These are phyloP conservation scores for Ceratina calcarata DNA, from an alignment of 1,140 invertebrate species.

Conservation along the genomic window DNA sequence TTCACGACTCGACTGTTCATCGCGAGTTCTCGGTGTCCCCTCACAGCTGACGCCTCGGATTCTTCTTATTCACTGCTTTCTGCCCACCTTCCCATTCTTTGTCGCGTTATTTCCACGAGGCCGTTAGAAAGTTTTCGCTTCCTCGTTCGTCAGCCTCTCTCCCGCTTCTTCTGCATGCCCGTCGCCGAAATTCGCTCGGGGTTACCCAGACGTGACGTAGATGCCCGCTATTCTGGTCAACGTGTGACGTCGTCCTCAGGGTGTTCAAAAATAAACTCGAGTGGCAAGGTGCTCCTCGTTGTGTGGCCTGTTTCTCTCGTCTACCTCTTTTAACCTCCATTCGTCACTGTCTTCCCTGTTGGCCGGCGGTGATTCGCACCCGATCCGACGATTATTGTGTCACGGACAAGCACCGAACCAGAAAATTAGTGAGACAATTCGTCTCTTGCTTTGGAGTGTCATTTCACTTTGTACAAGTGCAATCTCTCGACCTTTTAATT, in stretches of 20 bases:
- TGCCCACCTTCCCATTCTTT: neutral
- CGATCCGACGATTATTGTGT: slow-evolving; percentile 61
- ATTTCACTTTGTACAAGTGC: too few relatives aligned
- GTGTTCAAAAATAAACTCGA: slow-evolving; percentile 67
- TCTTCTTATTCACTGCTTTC: slow-evolving; percentile 1
- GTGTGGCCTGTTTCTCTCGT: slow-evolving; percentile 34
- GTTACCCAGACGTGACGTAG: slow-evolving; percentile 70
- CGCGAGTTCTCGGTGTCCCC: slow-evolving; percentile 42
- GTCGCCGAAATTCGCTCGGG: slow-evolving; percentile 58
- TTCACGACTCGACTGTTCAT: slow-evolving; percentile 34
- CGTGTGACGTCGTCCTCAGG: slow-evolving; percentile 67
- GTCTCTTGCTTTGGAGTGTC: neutral
- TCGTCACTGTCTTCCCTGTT: slow-evolving; percentile 36
- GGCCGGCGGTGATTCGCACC: slow-evolving; percentile 14
- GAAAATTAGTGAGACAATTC: slow-evolving; percentile 26
- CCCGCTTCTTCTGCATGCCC: slow-evolving; percentile 12
- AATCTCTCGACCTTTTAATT: too few relatives aligned
- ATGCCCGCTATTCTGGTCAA: slow-evolving; percentile 65
- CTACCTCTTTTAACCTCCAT: slow-evolving; percentile 60
- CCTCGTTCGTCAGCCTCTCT: neutral
- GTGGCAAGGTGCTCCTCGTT: slow-evolving; percentile 52
- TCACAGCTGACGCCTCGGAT: slow-evolving; percentile 58
- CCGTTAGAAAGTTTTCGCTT: neutral
- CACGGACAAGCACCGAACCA: slow-evolving; percentile 49
- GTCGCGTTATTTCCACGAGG: neutral